Evolutionary conservation across 1,140 invertebrate genomes (phyloP).

Genomic region (Hyposmocoma kahamanoa): DNA sequence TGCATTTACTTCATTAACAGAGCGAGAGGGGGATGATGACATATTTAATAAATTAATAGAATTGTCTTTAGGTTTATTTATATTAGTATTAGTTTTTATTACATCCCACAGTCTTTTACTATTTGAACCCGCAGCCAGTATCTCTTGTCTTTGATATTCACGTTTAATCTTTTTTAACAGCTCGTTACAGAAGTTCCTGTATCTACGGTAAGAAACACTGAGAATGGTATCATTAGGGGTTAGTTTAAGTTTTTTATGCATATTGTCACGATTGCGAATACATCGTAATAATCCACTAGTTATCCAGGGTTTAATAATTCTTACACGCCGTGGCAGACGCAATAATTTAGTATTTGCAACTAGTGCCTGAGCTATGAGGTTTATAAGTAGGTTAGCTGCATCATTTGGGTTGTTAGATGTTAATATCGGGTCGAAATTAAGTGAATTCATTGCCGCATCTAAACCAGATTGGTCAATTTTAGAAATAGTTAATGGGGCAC

Average conservation of each 20-base stretch:
- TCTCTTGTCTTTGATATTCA: neutral
- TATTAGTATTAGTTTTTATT: neutral
- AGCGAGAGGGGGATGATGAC: neutral
- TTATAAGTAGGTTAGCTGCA: neutral
- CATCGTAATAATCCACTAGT: neutral
- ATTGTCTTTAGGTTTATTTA: neutral
- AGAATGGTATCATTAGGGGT: neutral
- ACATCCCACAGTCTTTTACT: neutral
- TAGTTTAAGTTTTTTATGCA: neutral
- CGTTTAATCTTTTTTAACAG: neutral
- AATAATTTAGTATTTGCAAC: neutral
- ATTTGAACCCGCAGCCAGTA: neutral
- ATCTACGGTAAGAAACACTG: neutral
- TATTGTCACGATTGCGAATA: neutral
- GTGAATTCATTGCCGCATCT: neutral
- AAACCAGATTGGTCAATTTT: neutral
- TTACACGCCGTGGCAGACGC: neutral
- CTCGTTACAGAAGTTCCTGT: neutral
- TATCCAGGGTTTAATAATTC: neutral
- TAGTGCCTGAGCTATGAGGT: neutral
- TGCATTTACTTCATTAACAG: neutral
- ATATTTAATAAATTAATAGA: neutral
- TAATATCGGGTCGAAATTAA: neutral
- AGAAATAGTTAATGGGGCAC: neutral
- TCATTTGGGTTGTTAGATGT: neutral